phyloP scores from a whole-genome alignment of 2,888 invertebrate genomes.

The Pseudococcus jackbeardsleyi region DNA sequence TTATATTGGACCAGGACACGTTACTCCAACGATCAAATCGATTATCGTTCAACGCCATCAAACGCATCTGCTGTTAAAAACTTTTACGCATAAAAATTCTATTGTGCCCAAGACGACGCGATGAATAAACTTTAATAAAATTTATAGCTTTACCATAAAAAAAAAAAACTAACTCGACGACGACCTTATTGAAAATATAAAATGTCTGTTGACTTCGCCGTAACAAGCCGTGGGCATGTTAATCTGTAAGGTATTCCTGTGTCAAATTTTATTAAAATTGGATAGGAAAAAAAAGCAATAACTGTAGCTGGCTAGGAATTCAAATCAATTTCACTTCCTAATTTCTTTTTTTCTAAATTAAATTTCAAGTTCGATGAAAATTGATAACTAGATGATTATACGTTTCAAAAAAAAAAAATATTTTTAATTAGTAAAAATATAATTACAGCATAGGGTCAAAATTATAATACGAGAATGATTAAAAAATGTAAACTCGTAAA shows the following conservation, averaged over 20 bases:
- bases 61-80: background rate
- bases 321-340: background rate
- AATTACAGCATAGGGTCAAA: background rate
- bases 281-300: background rate
- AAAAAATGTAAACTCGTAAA: background rate
- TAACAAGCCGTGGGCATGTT: background rate
- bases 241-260: background rate
- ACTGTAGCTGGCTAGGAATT: background rate
- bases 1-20: background rate
- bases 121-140: conserved; percentile 23
- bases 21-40: conserved; percentile 18
- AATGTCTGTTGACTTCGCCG: background rate
- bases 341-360: background rate
- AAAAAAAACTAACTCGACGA: background rate
- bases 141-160: conserved; percentile 1
- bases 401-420: background rate
- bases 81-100: conserved; percentile 1
- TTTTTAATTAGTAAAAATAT: background rate
- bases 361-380: background rate
- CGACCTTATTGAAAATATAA: background rate
- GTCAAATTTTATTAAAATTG: conserved; percentile 9
- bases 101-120: conserved; percentile 1
- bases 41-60: conserved; percentile 8
- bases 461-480: background rate
- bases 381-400: background rate